Evolutionary conservation across 1,140 invertebrate genomes (phyloP).

Genomic region (Oscheius sp.): DNA sequence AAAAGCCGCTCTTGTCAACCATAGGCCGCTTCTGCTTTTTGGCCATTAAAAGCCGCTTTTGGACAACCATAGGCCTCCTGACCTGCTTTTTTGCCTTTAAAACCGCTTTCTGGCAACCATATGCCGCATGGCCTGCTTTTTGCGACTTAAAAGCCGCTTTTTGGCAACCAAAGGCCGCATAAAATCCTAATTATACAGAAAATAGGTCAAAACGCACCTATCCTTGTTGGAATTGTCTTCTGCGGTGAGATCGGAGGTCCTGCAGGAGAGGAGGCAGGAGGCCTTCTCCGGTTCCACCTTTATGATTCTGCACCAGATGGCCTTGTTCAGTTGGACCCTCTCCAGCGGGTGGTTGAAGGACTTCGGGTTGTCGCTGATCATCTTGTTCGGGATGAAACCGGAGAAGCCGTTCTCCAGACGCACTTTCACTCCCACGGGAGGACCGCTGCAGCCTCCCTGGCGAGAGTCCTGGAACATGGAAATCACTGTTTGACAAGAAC

Average conservation of each 20-base stretch:
- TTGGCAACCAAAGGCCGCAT: no score
- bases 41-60: no score
- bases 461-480: neutral
- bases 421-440: constrained; percentile 84
- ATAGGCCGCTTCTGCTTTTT: no score
- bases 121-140: no score
- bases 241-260: neutral
- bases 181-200: no score
- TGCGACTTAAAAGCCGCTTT: neutral
- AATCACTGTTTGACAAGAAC: no score
- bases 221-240: constrained; percentile 3
- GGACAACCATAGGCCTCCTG: no score
- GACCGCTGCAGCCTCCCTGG: constrained; percentile 86
- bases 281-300: neutral
- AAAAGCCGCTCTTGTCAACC: no score
- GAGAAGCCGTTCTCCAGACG: constrained; percentile 87
- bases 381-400: constrained; percentile 91
- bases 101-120: no score
- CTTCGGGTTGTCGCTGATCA: constrained; percentile 82
- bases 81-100: no score
- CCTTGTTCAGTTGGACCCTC: constrained; percentile 70
- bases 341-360: constrained; percentile 84
- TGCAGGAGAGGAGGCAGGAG: neutral
- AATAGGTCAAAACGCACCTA: neutral
- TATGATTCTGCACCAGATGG: neutral